Evolutionary conservation across 2,888 invertebrate genomes (phyloP).

Genomic region (Zootermopsis nevadensis): DNA sequence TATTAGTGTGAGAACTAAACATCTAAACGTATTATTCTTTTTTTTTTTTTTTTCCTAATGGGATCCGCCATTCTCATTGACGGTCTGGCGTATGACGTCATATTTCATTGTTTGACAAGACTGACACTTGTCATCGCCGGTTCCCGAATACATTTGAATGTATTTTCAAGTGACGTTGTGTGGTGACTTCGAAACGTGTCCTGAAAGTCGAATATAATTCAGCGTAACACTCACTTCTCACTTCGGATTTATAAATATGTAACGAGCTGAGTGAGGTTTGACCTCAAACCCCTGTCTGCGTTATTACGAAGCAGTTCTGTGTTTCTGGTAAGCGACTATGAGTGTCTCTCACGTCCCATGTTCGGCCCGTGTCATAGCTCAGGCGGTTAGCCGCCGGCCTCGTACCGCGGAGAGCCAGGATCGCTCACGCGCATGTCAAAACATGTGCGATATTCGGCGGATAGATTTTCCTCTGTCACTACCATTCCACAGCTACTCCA

Average conservation of each 20-base stretch:
- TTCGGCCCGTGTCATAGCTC: no score
- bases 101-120: slow-evolving; percentile 14
- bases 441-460: no score
- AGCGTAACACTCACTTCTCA: slow-evolving; percentile 12
- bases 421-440: no score
- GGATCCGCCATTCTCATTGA: slow-evolving; percentile 5
- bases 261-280: neutral
- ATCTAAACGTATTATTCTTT: neutral
- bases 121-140: slow-evolving; percentile 21
- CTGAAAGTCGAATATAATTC: slow-evolving; percentile 26
- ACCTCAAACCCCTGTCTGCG: slow-evolving; percentile 2
- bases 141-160: slow-evolving; percentile 39
- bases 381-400: no score
- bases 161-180: slow-evolving; percentile 26
- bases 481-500: no score
- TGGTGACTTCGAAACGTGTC: slow-evolving; percentile 13
- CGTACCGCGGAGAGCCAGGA: no score
- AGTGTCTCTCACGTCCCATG: no score
- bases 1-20: neutral
- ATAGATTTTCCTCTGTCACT: no score
- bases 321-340: neutral
- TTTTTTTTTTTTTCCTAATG: slow-evolving; percentile 26
- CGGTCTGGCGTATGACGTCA: slow-evolving; percentile 12
- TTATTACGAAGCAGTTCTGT: neutral
- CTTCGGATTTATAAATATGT: slow-evolving; percentile 25